Evolutionary conservation across 2,888 invertebrate genomes (phyloP), one percentile per base, ranked within the genome.

Genomic region (Perizoma flavofasciatum): DNA sequence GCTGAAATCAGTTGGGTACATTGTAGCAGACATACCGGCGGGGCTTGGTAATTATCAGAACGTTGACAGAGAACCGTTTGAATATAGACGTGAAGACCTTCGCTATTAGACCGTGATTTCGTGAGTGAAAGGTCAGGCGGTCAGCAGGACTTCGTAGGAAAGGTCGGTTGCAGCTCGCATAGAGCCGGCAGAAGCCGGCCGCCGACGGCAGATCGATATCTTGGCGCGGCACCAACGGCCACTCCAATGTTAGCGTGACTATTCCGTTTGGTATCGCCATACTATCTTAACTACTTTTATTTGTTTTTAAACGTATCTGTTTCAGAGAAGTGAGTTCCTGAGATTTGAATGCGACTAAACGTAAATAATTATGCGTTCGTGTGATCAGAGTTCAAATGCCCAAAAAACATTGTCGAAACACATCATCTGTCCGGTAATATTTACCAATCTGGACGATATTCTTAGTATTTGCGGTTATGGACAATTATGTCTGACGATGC

Each of bases 41-140:
- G 22, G 33, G 32, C 45, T 43, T 46, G 34, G 55, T 41, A 35
- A 39, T 49, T 49, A 46, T 43, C 44, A 44, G 22, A 49, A 33
- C 33, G 48, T 47, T 51, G 44, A 41, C 10, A 7, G 61, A 6
- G 6, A 41, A 32, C 37, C 1, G 7, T 37, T 37, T 35, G 34
- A 41, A 41, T 22, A 59, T 49, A 49, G 35, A 44, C 22, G 22
- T 22, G 22, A 11, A 33, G 11, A 11, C 22, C 66, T 60, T 55
- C 51, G 71, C 72, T 70, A 78, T 77, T 67, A 62, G 78, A 68
- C 59, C 65, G 74, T 83, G 86, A 85, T 79, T 87, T 84, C 83
- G 71, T 73, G 67, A 49, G 33, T 55, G 65, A 84, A 85, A 85
- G 85, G 82, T 81, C 75, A 78, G 55, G 66, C 72, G 69, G 72